Conservation (phyloP, 2,113 vertebrate genomes). For the Canis aureus region DNA sequence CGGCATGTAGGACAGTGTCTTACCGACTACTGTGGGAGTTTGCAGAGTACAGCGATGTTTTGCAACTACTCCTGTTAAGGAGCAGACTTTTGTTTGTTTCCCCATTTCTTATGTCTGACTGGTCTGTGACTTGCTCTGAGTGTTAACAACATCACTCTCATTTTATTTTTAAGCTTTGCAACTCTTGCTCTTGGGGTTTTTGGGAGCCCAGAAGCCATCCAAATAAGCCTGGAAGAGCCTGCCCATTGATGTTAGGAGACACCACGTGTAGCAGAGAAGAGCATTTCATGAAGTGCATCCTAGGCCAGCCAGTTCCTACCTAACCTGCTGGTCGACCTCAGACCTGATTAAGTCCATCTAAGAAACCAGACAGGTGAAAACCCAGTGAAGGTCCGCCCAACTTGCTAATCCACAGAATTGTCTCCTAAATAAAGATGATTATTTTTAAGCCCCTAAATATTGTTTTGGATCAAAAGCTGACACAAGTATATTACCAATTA, state of each 20-base stretch:
- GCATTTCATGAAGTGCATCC: neutral
- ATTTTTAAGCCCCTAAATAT: neutral
- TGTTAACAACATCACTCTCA: neutral
- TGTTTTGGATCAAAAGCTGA: neutral
- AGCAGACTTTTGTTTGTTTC: neutral
- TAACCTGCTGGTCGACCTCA: neutral
- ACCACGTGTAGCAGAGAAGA: neutral
- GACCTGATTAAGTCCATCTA: neutral
- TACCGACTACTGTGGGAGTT: neutral
- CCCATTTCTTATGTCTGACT: neutral
- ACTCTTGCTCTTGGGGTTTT: neutral
- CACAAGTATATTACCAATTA: neutral
- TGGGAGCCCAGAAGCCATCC: neutral
- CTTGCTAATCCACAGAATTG: neutral
- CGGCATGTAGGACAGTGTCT: neutral
- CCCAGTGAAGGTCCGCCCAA: accelerated
- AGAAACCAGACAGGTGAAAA: neutral
- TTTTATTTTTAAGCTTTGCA: neutral
- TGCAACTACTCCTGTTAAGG: neutral
- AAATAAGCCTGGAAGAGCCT: neutral
- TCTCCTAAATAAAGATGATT: neutral
- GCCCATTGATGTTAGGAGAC: neutral
- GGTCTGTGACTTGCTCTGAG: neutral
- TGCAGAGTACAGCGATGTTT: neutral
- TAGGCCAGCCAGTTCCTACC: neutral